A percentile compares a stretch with the other conserved stretches of the same genome.
These are phyloP conservation scores for Ornithorhynchus anatinus DNA, from an alignment of 2,113 vertebrate species.

Conservation along the genomic window DNA sequence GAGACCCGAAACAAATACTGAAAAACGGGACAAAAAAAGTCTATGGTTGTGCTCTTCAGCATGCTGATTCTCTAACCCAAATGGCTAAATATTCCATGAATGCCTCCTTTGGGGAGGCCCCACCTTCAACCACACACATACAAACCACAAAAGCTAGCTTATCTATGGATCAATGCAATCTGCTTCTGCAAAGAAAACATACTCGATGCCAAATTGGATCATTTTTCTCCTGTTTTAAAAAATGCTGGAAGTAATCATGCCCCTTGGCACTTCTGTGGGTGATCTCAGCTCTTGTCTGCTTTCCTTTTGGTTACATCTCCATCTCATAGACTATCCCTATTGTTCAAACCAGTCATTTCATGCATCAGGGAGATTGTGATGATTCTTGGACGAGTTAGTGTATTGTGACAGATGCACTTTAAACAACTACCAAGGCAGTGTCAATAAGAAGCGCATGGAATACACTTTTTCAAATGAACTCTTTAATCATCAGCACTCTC, in stretches of 20 bases:
- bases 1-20: too few relatives aligned
- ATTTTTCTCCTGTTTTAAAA: constrained; percentile 19
- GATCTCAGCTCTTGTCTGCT: constrained; percentile 24
- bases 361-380: constrained; percentile 23
- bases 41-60: background rate
- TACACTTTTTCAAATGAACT: background rate
- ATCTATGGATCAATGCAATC: constrained; percentile 11
- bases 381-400: constrained; percentile 19
- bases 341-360: constrained; percentile 45
- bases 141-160: background rate
- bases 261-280: constrained; percentile 29
- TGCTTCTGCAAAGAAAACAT: constrained; percentile 2
- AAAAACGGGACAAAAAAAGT: too few relatives aligned
- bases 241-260: constrained; percentile 3
- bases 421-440: background rate
- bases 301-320: constrained; percentile 13
- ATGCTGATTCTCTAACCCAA: background rate
- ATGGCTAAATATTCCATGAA: background rate
- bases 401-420: background rate
- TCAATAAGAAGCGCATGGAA: constrained; percentile 7
- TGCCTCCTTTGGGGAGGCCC: background rate
- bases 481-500: constrained; percentile 4
- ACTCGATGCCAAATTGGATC: constrained; percentile 5
- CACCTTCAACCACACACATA: background rate
- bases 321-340: constrained; percentile 22